Conservation (phyloP, 2,797 vertebrate species). For the Rhabdomys pumilio region DNA sequence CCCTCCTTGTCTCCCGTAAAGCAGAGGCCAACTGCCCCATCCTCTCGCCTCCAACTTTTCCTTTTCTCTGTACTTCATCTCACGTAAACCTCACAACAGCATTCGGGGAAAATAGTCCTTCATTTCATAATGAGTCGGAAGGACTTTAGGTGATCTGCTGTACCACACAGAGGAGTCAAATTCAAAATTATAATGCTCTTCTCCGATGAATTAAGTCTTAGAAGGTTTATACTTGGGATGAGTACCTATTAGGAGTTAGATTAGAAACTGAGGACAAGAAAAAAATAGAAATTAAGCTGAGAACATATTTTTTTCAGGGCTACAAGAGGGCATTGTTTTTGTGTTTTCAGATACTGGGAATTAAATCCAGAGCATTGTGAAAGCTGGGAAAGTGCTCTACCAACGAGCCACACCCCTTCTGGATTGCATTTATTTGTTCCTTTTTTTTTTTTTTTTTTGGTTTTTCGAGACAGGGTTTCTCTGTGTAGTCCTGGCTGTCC, state of each 20-base stretch:
- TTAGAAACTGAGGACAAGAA: constrained; percentile 27
- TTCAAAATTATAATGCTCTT: background rate
- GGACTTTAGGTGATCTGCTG: background rate
- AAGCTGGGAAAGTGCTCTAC: background rate
- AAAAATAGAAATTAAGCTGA: background rate
- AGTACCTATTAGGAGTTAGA: background rate
- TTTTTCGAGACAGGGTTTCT: too few relatives aligned
- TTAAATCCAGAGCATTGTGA: background rate
- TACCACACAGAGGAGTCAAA: constrained; percentile 21
- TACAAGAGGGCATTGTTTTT: background rate
- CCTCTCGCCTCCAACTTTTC: background rate
- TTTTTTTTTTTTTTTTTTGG: too few relatives aligned
- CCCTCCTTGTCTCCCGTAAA: background rate
- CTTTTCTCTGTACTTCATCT: constrained; percentile 20
- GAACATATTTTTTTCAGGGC: background rate
- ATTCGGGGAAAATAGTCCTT: background rate
- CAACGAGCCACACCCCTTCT: background rate
- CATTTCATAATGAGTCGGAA: background rate
- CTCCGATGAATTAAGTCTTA: background rate
- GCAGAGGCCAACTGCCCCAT: background rate
- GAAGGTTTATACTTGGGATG: background rate
- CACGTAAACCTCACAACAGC: background rate
- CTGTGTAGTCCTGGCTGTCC: too few relatives aligned
- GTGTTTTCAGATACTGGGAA: background rate
- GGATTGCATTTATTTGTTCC: background rate